phyloP scores from a whole-genome alignment of 2,888 invertebrate species.

The Gerris lacustris region DNA sequence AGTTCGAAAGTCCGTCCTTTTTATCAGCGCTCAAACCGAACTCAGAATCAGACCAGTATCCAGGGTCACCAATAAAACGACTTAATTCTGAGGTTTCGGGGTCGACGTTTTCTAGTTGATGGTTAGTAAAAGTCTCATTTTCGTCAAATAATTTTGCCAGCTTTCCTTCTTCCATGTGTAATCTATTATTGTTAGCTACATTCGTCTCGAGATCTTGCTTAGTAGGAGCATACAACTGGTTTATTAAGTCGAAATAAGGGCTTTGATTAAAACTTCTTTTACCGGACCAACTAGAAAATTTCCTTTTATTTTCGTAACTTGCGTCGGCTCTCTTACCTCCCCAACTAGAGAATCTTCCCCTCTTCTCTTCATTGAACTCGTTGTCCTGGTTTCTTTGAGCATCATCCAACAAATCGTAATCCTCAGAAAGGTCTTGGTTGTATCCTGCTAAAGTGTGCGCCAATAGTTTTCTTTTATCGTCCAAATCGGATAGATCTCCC shows the following conservation, averaged over 20 bases:
- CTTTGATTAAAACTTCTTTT: constrained; percentile 20
- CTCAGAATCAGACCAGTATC: not conserved
- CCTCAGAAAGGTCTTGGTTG: not conserved
- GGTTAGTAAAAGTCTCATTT: not conserved
- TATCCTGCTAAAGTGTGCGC: not conserved
- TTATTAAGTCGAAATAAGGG: not conserved
- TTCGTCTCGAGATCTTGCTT: not conserved
- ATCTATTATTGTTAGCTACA: not conserved
- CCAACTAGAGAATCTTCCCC: constrained; percentile 6
- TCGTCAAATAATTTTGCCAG: not conserved
- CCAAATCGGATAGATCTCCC: not conserved
- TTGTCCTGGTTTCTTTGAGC: not conserved
- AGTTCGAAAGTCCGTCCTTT: not conserved
- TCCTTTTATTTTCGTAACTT: not conserved
- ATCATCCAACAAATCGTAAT: not conserved
- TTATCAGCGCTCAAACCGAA: not conserved
- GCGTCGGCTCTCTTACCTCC: constrained; percentile 16
- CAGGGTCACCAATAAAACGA: not conserved
- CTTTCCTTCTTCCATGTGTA: not conserved
- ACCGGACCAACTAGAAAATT: constrained; percentile 13
- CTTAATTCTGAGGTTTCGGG: not conserved
- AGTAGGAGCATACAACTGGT: not conserved
- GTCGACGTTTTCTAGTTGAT: not conserved
- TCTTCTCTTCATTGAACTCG: not conserved
- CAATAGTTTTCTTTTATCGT: not conserved